Evolutionary conservation across 64 coral and sea anemone species (phyloP), one percentile per base, ranked within the genome.

Genomic region (Montipora capricornis): DNA sequence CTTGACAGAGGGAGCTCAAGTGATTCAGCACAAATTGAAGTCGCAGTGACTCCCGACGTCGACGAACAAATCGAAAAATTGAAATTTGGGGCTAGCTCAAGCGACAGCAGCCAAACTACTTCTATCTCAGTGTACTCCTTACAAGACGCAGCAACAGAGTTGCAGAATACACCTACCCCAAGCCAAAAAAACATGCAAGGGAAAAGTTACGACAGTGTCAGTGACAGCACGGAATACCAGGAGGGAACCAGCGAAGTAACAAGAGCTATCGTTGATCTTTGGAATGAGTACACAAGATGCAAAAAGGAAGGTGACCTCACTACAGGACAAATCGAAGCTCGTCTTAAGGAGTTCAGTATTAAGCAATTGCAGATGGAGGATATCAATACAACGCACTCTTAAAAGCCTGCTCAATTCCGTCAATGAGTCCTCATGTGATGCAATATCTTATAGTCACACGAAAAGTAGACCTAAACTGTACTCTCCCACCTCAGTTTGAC

Each of bases 401-500:
- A 0, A 94, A 94, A 58, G 93, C 93, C 62, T 90, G 93, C 22
- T 90, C 93, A 8, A 47, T 94, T 10, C 73, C 93, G 49, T 20
- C 29, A 5, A 84, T 84, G 61, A 94, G 80, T 51, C 47, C 71
- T 82, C 68, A 79, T 69, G 49, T 90, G 11, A 75, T 94, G 17
- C 68, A 73, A 37, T 50, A 90, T 68, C 88, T 94, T 3, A 94
- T 94, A 48, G 77, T 5, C 26, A 7, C 46, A 16, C 47, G 49
- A 90, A 68, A 78, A 60, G 93, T 94, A 49, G 80, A 94, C 74
- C 59, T 94, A 19, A 94, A 94, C 48, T 94, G 93, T 85, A 77
- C 14, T 8, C 69, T 90, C 49, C 73, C 87, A 4, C 17, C 8
- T 58, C 0, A 44, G 3, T 69, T 78, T 53, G 20, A 77, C 51